These are phyloP conservation scores for Heterotis niloticus DNA, from an alignment of 2,113 vertebrate genomes.

Conservation along the genomic window DNA sequence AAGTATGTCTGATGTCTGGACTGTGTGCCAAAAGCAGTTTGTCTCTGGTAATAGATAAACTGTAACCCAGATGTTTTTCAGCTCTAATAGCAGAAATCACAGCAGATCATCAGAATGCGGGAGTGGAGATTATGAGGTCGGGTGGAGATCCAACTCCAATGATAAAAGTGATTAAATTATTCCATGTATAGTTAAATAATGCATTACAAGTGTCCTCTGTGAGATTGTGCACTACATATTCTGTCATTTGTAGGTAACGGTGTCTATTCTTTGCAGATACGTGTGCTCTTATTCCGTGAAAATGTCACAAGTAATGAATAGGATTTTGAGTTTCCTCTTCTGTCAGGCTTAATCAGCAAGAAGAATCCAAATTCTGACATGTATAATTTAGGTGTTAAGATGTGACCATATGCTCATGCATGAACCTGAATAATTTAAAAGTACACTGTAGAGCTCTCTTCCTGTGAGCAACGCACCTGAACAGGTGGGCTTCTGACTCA, in stretches of 20 bases:
- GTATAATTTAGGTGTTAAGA: constrained; percentile 65
- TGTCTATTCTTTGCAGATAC: too few species aligned
- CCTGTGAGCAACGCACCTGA: constrained; percentile 57
- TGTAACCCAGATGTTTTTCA: constrained; percentile 70
- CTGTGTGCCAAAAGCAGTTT: constrained; percentile 45
- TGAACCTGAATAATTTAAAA: constrained; percentile 65
- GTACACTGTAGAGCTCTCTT: constrained; percentile 56
- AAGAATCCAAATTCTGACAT: constrained; percentile 59
- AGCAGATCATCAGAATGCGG: constrained; percentile 52
- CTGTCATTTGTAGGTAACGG: too few species aligned
- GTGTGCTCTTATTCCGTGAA: too few species aligned
- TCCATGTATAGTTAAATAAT: too few species aligned
- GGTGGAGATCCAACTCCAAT: constrained; percentile 34
- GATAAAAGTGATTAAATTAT: too few species aligned
- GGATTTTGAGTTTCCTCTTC: constrained; percentile 29
- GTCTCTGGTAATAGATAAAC: constrained; percentile 58
- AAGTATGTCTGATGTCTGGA: constrained; percentile 42
- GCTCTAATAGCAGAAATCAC: constrained; percentile 68
- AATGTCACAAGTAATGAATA: too few species aligned
- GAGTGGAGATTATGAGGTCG: constrained; percentile 48
- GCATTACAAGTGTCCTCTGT: too few species aligned
- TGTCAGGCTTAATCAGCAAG: constrained; percentile 44
- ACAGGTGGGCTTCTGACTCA: constrained; percentile 37
- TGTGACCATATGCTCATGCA: constrained; percentile 68
- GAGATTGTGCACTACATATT: too few species aligned